These are phyloP conservation scores for Todiramphus chloris DNA, from an alignment of 2,113 vertebrate species.

Conservation along the genomic window DNA sequence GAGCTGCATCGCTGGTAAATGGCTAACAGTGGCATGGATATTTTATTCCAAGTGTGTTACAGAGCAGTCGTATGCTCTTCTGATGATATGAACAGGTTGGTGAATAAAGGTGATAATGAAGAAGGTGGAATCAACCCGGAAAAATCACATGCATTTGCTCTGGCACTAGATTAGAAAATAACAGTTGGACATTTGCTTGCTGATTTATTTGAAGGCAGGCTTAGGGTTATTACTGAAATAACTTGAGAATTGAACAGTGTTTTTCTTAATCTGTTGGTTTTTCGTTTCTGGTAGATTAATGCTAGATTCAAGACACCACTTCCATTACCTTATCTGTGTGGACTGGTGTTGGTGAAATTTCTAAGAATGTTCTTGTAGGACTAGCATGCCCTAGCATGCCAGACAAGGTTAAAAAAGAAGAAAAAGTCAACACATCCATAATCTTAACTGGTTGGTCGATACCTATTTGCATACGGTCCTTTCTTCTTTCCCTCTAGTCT, in stretches of 20 bases:
- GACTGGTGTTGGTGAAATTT: background rate
- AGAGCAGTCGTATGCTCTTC: background rate
- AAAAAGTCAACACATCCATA: background rate
- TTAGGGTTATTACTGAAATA: background rate
- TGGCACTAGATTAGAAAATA: background rate
- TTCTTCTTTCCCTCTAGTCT: background rate
- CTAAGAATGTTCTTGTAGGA: background rate
- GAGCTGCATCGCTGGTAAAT: background rate
- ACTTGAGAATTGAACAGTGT: background rate
- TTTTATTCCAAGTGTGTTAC: background rate
- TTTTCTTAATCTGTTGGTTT: background rate
- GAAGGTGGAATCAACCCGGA: background rate
- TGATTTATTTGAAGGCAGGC: background rate
- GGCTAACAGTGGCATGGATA: background rate
- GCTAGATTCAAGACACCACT: background rate
- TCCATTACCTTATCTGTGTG: background rate
- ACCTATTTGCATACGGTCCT: background rate
- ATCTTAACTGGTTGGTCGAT: background rate
- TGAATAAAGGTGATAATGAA: background rate
- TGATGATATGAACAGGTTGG: background rate
- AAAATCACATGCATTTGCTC: background rate
- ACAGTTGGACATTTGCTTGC: background rate
- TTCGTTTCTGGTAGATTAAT: background rate
- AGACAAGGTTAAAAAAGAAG: background rate
- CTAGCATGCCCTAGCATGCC: background rate